Base-by-base conservation (phyloP, 2,797 vertebrate genomes). In the Smutsia gigantea region DNA sequence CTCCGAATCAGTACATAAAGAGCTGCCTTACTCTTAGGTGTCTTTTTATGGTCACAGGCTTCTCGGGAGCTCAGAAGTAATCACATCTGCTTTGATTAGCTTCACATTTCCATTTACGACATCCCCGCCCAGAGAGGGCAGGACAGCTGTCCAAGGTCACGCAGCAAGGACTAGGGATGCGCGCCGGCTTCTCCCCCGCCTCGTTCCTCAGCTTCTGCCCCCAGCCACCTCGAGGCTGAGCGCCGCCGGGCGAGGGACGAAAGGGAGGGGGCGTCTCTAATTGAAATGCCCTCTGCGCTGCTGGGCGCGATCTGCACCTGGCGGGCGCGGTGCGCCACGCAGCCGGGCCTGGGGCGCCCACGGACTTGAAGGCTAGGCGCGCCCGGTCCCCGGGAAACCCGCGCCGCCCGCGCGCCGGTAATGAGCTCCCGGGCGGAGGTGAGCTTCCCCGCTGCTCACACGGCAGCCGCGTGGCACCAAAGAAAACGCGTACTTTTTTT, bases 1-100 rank as follows among this genome's bases (percentile, higher is more conserved):
- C 96, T 97, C 94, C 10, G 90, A 97, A 96, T 97, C 97, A 98
- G 97, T 97, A 96, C 97, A 96, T 97, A 97, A 98, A 98, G 97
- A 96, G 96, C 95, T 93, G 96, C 82, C 96, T 94, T 93, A 55
- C 96, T 93, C 95, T 90, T 96, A 93, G 95, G 96, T 97, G 95
- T 81, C 94, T 97, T 97, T 98, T 98, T 97, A 98, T 69, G 97
- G 96, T 95, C 97, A 53, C 93, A 75, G 95, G 87, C 85, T 95
- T 97, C 96, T 92, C 66, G 6, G 82, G 94, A 96, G 91, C 95
- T 95, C 96, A 96, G 95, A 95, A 96, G 96, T 97, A 98, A 98
- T 97, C 97, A 97, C 96, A 96, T 92, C 91, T 96, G 96, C 94
- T 92, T 97, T 97, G 96, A 97, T 97, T 97, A 97, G 91, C 97